Base-by-base conservation (phyloP, 2,797 vertebrate genomes). In the Nyctibius grandis region DNA sequence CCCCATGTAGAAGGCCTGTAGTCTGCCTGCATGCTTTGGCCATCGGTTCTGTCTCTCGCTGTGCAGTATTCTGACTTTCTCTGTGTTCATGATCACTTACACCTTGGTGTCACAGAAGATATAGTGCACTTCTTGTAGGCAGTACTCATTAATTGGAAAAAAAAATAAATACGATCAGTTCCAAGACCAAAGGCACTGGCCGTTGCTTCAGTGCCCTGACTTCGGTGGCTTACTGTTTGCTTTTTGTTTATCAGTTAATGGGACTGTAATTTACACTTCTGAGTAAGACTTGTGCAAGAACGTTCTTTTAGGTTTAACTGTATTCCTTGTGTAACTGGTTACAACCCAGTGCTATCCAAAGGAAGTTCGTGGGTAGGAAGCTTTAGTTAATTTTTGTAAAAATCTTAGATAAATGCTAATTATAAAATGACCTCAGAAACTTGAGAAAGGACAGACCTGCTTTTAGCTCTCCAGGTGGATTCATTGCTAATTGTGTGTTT, bases 371-470 rank as follows among this genome's bases (percentile, higher is more conserved):
- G 89, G 79, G 92, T 88, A 89, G 91, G 88, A 95, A 84, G 93
- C 61, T 89, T 56, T 72, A 74, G 76, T 78, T 81, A 34, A 20
- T 84, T 89, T 96, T 92, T 88, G 21, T 87, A 72, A 47, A 91
- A 91, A 68, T 87, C 68, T 93, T 40, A 83, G 78, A 75, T 78
- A 89, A 92, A 64, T 88, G 82, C 89, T 95, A 94, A 94, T 91
- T 93, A 89, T 95, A 96, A 95, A 95, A 77, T 82, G 61, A 94
- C 90, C 94, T 95, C 85, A 82, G 86, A 95, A 96, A 94, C 91
- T 69, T 94, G 89, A 91, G 91, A 94, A 89, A 86, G 90, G 93
- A 82, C 61, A 85, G 89, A 93, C 78, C 95, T 90, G 59, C 83
- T 96, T 96, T 95, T 93, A 91, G 56, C 89, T 91, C 85, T 93